A percentile compares a stretch with the other conserved stretches of the same genome.
Evolutionary conservation across 2,113 vertebrate species (phyloP).

Genomic region (Budorcas taxicolor): DNA sequence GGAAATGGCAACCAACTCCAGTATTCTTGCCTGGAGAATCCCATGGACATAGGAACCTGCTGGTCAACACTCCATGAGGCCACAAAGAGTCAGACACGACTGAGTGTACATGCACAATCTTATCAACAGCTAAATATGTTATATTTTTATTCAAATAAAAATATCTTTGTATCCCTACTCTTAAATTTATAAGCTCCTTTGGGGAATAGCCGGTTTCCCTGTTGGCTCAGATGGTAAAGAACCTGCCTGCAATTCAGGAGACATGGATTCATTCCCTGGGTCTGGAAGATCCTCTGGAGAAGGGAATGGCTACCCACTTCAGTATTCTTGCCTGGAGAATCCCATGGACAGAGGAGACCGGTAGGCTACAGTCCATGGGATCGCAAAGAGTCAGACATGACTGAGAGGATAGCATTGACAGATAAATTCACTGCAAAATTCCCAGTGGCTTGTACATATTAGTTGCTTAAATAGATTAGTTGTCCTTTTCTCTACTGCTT

Average conservation of each 20-base stretch:
- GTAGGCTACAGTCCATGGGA: neutral
- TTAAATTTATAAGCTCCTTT: neutral
- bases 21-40: neutral
- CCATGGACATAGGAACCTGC: neutral
- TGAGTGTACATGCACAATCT: neutral
- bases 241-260: neutral
- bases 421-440: neutral
- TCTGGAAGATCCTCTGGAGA: neutral
- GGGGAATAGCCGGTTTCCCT: neutral
- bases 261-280: neutral
- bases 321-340: neutral
- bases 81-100: neutral
- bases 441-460: neutral
- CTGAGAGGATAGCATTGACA: neutral
- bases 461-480: neutral
- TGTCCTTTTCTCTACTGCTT: neutral
- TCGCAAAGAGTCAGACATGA: neutral
- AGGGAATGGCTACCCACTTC: neutral
- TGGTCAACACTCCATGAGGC: neutral
- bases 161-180: neutral
- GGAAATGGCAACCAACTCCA: neutral
- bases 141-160: neutral
- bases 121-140: neutral
- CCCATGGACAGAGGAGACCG: neutral
- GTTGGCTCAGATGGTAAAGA: neutral